Base-by-base conservation (phyloP, 2,113 vertebrate genomes). In the Podiceps cristatus region DNA sequence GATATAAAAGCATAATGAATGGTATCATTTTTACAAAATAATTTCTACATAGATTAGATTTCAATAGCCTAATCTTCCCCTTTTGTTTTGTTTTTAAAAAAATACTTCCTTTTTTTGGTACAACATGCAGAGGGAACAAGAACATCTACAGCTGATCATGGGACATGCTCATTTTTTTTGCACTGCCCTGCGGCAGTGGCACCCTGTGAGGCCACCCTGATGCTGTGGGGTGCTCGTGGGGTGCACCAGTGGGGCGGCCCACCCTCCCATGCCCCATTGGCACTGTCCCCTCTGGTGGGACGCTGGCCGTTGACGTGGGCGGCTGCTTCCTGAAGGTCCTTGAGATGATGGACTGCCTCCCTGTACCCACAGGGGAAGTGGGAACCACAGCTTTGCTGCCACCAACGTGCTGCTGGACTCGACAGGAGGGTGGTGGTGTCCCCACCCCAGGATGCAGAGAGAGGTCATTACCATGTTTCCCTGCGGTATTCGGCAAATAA, bases 31-130 rank as follows among this genome's bases (percentile, higher is more conserved):
- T 69, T 94, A 78, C 71, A 78, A 90, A 88, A 87, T 76, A 94
- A 88, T 68, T 82, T 81, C 66, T 86, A 56, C 59, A 68, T 44
- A 75, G 76, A 77, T 90, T 94, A 93, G 59, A 91, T 94, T 96
- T 94, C 74, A 93, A 78, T 25, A 88, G 56, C 8, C 60, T 50
- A 45, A 74, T 67, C 56, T 95, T 96, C 64, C 52, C 18, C 44
- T 85, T 94, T 69, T 90, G 67, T 60, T 95, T 94, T 44, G 56
- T 77, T 86, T 63, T 18, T 5, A 18, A 83, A 94, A 93, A 56
- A 71, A 14, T n/a, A 18, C 47, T 88, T 86, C 52, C 11, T 91
- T 94, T 96, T 95, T 83, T 95, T 1, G 0, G 10, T 45, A 53
- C 33, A 74, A 58, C 55, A 63, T 44, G 82, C 0, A 0, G 72